phyloP scores from a whole-genome alignment of 2,113 vertebrate genomes.

The Budorcas taxicolor region DNA sequence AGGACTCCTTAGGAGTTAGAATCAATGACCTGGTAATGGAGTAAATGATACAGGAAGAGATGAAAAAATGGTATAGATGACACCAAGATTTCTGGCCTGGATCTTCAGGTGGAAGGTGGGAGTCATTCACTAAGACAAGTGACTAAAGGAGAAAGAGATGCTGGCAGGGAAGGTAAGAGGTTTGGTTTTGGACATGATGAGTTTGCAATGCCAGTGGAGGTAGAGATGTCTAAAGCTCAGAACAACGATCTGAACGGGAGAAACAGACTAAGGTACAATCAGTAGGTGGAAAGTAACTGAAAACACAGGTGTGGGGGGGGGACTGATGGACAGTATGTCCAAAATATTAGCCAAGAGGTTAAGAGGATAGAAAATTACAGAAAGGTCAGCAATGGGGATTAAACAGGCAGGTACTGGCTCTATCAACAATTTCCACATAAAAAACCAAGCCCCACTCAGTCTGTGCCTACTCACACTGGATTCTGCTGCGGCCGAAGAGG shows the following conservation, averaged over 20 bases:
- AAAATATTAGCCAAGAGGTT: background rate
- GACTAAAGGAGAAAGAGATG: background rate
- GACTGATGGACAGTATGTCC: background rate
- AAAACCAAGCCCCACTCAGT: background rate
- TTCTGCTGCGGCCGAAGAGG: slow-evolving; percentile 73
- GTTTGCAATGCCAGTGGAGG: background rate
- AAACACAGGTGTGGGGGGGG: background rate
- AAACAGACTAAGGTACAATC: background rate
- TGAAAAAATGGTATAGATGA: background rate
- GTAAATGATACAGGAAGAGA: background rate
- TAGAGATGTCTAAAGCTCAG: background rate
- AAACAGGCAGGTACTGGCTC: background rate
- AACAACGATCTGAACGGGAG: background rate
- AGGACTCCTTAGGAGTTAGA: background rate
- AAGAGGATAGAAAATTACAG: background rate
- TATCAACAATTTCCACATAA: background rate
- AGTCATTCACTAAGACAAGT: background rate
- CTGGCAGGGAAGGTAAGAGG: background rate
- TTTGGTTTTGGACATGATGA: background rate
- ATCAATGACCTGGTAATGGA: background rate
- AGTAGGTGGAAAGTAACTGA: background rate
- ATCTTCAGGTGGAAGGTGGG: background rate
- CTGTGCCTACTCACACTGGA: slow-evolving; percentile 85
- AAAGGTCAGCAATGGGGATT: background rate
- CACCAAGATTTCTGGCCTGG: background rate